Percentiles rank a stretch among this genome's conserved stretches.
Evolutionary conservation across 2,797 vertebrate genomes (phyloP).

Genomic region (Prunella strophiata): DNA sequence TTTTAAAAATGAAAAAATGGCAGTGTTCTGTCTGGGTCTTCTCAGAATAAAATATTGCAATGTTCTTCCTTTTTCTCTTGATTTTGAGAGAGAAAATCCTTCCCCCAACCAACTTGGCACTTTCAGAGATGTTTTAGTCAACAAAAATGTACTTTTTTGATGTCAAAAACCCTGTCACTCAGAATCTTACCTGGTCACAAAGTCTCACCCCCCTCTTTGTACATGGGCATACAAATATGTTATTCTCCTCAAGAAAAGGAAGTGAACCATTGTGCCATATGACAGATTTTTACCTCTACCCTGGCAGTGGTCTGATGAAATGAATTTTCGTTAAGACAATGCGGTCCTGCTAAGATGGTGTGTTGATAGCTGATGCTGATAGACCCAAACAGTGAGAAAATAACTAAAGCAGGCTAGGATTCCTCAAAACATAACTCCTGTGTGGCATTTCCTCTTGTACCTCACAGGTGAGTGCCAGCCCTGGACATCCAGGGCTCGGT

Average conservation of each 20-base stretch:
- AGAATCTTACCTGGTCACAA: not conserved
- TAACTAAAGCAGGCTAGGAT: not conserved
- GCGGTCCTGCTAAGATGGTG: fast-evolving
- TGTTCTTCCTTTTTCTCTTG: not conserved
- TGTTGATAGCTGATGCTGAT: not conserved
- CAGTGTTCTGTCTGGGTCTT: not conserved
- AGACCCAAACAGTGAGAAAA: not conserved
- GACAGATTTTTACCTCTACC: not conserved
- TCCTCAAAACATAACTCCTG: not conserved
- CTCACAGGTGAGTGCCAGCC: not conserved
- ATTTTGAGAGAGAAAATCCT: not conserved
- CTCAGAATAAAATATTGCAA: not conserved
- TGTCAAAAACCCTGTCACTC: fast-evolving
- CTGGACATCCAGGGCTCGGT: not conserved
- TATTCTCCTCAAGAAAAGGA: not conserved
- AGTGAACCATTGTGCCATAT: not conserved
- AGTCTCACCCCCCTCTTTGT: not conserved
- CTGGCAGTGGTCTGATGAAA: not conserved
- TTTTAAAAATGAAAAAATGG: not conserved
- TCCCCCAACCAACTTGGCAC: not conserved
- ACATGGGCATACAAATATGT: not conserved
- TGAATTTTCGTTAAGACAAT: not conserved
- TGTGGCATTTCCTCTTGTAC: not conserved
- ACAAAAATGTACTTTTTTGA: not conserved
- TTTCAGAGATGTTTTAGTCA: not conserved